These are phyloP conservation scores for Umimayanthus kanabou DNA, from an alignment of 92 coral and sea anemone species.

Conservation along the genomic window DNA sequence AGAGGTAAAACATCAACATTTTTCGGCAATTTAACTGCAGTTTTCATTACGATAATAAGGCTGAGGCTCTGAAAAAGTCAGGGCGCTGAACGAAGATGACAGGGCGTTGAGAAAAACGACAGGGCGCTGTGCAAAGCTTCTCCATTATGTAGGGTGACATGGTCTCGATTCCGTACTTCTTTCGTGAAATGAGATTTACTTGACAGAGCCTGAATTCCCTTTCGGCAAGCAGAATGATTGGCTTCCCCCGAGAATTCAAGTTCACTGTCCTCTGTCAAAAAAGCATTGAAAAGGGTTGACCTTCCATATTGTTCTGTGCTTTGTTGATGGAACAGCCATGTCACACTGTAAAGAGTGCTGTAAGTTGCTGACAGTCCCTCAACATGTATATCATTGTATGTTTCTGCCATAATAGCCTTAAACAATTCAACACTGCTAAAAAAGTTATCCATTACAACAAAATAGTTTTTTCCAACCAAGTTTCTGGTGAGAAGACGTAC, in stretches of 20 bases:
- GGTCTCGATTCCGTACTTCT: conserved; percentile 18
- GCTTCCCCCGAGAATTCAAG: background rate
- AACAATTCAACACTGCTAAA: too few relatives aligned
- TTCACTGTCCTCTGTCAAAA: conserved; percentile 11
- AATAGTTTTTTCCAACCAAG: too few relatives aligned
- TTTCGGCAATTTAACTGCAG: too few relatives aligned
- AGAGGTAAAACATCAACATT: too few relatives aligned
- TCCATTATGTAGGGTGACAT: conserved; percentile 27
- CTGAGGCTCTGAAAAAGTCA: too few relatives aligned
- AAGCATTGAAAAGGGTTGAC: background rate
- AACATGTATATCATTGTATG: background rate
- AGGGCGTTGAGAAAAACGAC: too few relatives aligned
- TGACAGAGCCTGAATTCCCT: conserved; percentile 28
- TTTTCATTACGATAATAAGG: too few relatives aligned
- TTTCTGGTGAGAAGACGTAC: too few relatives aligned
- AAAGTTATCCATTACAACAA: too few relatives aligned
- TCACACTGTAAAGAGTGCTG: background rate
- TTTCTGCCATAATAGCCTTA: background rate
- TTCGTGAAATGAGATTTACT: background rate
- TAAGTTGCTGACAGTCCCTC: background rate
- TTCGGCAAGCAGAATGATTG: conserved; percentile 14
- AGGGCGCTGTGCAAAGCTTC: too few relatives aligned
- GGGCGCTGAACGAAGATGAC: too few relatives aligned
- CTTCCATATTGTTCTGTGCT: background rate
- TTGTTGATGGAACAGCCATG: background rate